Percentiles rank a stretch among this genome's conserved stretches.
phyloP scores from a whole-genome alignment of 1,140 invertebrate genomes.

The Chironomus tepperi region DNA sequence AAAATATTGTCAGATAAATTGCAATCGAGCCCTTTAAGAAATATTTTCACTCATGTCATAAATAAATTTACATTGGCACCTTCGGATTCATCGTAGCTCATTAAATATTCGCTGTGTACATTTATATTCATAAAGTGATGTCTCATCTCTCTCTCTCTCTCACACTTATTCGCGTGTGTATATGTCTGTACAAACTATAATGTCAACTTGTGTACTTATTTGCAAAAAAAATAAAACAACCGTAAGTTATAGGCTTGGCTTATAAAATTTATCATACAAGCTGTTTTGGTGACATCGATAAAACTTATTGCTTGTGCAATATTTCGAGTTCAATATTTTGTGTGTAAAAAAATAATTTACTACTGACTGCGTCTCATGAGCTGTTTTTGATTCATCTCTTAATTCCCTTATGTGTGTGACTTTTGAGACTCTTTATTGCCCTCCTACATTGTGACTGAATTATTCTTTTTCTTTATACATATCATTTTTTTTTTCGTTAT shows the following conservation, averaged over 20 bases:
- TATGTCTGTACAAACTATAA: too few relatives aligned
- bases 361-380: too few relatives aligned
- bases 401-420: background rate
- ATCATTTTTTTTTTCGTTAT: too few relatives aligned
- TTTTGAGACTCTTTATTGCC: slow-evolving; percentile 17
- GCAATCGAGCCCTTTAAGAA: background rate
- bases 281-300: background rate
- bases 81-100: background rate
- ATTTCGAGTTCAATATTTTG: background rate
- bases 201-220: too few relatives aligned
- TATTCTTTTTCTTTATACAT: background rate
- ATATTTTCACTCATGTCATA: slow-evolving; percentile 2
- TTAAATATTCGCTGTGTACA: too few relatives aligned
- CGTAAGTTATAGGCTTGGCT: too few relatives aligned
- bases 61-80: background rate
- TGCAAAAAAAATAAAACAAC: too few relatives aligned
- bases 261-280: background rate
- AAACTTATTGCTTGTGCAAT: background rate
- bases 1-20: background rate
- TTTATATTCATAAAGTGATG: too few relatives aligned
- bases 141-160: too few relatives aligned
- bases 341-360: background rate
- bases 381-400: too few relatives aligned
- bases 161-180: too few relatives aligned
- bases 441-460: background rate